A percentile compares a stretch with the other conserved stretches of the same genome.
Evolutionary conservation across 2,888 invertebrate genomes (phyloP).

Genomic region (Physocephala rufipes): DNA sequence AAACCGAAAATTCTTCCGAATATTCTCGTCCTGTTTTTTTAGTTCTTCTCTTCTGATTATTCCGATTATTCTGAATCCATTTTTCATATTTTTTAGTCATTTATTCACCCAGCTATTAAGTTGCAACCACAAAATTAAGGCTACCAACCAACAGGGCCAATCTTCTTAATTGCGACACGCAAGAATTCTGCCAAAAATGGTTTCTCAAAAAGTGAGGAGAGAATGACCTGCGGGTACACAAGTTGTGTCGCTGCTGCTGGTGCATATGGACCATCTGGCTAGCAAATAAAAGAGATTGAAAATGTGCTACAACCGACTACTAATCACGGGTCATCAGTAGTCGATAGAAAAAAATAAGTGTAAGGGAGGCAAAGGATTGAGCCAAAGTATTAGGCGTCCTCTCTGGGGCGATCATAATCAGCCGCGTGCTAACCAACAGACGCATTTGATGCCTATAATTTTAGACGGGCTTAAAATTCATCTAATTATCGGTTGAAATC

Average conservation of each 20-base stretch:
- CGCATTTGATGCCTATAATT: conserved; percentile 27
- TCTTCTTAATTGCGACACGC: conserved; percentile 30
- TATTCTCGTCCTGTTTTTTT: too few species aligned
- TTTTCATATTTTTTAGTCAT: too few species aligned
- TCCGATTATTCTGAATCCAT: too few species aligned
- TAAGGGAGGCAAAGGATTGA: too few species aligned
- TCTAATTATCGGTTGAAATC: conserved; percentile 34
- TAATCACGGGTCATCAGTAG: neutral
- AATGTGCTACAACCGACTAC: conserved; percentile 29
- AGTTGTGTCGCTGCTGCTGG: too few species aligned
- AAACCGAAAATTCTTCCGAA: neutral
- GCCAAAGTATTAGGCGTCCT: conserved; percentile 3
- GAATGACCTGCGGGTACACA: conserved; percentile 16
- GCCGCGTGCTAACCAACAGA: conserved; percentile 39
- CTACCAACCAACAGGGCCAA: conserved; percentile 14
- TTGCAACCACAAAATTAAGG: conserved; percentile 22
- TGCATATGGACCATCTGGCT: conserved; percentile 23
- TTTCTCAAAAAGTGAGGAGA: neutral
- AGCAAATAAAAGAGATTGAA: neutral
- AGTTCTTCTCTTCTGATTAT: too few species aligned
- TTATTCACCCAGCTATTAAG: conserved; percentile 9
- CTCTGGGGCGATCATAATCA: conserved; percentile 21
- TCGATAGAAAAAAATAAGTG: too few species aligned
- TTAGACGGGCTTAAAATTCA: conserved; percentile 31
- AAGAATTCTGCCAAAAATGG: conserved; percentile 1